Conservation (phyloP, 2,797 vertebrate species). For the Moxostoma hubbsi region DNA sequence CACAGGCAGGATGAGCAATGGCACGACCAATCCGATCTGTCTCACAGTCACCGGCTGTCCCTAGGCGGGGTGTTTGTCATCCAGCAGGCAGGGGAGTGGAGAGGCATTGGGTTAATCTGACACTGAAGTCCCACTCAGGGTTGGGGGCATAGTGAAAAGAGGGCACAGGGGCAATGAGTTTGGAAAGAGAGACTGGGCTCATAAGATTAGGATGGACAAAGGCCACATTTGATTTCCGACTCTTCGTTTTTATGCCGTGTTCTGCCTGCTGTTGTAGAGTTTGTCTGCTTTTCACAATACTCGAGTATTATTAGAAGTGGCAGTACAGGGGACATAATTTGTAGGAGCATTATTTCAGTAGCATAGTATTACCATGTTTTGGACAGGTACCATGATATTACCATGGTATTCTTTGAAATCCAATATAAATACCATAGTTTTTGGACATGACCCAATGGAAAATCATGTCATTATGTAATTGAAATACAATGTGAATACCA, state of each 20-base stretch:
- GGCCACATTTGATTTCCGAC: not conserved
- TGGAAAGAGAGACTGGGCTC: constrained; percentile 4
- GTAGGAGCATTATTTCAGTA: too few species aligned
- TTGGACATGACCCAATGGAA: not conserved
- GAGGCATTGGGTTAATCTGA: too few species aligned
- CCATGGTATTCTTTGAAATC: too few species aligned
- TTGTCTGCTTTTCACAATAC: too few species aligned
- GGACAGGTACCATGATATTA: too few species aligned
- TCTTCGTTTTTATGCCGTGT: not conserved
- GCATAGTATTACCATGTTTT: too few species aligned
- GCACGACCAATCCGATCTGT: constrained; percentile 11
- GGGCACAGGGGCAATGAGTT: not conserved
- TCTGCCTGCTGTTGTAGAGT: not conserved
- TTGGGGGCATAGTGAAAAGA: not conserved
- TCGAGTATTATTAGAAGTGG: too few species aligned
- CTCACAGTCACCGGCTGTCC: constrained; percentile 22
- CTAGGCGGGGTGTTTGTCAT: constrained; percentile 21
- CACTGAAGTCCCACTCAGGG: not conserved
- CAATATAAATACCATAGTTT: too few species aligned
- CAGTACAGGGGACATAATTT: too few species aligned
- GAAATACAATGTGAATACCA: too few species aligned
- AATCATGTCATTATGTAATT: too few species aligned
- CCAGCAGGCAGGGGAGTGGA: not conserved
- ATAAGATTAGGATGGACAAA: not conserved
- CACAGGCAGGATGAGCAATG: constrained; percentile 19